A percentile compares a stretch with the other conserved stretches of the same genome.
Evolutionary conservation across 2,888 invertebrate species (phyloP).

Genomic region (Eilema griseolum): DNA sequence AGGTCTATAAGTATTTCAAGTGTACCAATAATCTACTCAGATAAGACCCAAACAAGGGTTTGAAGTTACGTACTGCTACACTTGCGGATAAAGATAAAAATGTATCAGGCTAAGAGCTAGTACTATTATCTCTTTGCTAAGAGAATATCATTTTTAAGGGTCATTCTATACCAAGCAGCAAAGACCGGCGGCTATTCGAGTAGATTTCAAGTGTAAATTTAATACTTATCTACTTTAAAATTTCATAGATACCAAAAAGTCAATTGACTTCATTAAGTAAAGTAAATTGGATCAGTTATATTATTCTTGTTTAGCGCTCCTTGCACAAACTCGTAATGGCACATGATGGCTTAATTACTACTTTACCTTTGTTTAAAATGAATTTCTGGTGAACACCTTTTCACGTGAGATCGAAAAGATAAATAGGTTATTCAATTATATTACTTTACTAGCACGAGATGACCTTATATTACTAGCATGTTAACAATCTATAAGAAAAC

Average conservation of each 20-base stretch:
- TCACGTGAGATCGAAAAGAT: background rate
- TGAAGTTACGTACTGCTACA: conserved; percentile 35
- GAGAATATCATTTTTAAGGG: too few relatives aligned
- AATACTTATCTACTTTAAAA: too few relatives aligned
- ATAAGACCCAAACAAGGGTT: conserved; percentile 42
- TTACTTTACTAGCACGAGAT: background rate
- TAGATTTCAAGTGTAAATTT: too few relatives aligned
- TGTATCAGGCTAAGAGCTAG: background rate
- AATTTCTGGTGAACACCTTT: background rate
- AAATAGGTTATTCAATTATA: background rate
- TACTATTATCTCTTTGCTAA: too few relatives aligned
- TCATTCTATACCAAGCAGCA: too few relatives aligned
- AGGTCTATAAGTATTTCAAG: conserved; percentile 48
- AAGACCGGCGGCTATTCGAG: too few relatives aligned
- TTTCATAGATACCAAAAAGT: too few relatives aligned
- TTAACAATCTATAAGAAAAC: conserved; percentile 18
- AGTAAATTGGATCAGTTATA: background rate
- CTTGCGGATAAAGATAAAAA: conserved; percentile 26
- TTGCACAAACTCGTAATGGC: background rate
- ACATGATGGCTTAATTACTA: background rate
- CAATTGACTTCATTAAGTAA: background rate
- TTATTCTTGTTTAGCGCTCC: background rate
- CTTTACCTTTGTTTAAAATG: background rate
- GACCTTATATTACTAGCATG: conserved; percentile 15
- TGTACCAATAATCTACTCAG: conserved; percentile 56